Percentiles rank a stretch among this genome's conserved stretches.
Conservation (phyloP, 2,888 invertebrate species). For the Anticlea derivata region DNA sequence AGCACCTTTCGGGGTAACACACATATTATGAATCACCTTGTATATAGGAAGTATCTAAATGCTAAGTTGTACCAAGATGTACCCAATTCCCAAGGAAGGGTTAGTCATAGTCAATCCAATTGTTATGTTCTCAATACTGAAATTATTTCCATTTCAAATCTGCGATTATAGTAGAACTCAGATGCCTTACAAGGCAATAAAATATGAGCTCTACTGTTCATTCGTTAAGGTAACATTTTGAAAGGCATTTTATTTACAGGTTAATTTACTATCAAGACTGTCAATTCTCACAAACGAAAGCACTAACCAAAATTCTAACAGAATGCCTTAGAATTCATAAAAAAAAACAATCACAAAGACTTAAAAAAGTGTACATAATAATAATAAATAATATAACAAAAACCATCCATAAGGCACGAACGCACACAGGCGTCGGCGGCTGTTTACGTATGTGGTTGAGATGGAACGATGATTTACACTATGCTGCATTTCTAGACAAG, state of each 20-base stretch:
- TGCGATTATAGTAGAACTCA: too few species aligned
- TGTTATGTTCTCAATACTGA: too few species aligned
- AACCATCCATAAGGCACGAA: slow-evolving; percentile 38
- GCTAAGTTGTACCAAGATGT: too few species aligned
- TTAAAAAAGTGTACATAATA: slow-evolving; percentile 46
- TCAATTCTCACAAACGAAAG: slow-evolving; percentile 17
- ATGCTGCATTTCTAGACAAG: neutral
- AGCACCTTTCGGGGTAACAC: too few species aligned
- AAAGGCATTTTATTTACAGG: neutral
- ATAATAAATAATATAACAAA: slow-evolving; percentile 50
- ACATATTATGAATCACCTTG: too few species aligned
- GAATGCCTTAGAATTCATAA: slow-evolving; percentile 38
- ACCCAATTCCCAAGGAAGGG: too few species aligned
- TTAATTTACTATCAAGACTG: slow-evolving; percentile 21
- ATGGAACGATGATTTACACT: slow-evolving; percentile 17
- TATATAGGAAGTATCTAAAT: too few species aligned
- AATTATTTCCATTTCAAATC: too few species aligned
- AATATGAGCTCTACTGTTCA: too few species aligned
- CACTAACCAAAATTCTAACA: slow-evolving; percentile 23
- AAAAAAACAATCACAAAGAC: slow-evolving; percentile 48
- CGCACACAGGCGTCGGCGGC: slow-evolving; percentile 22
- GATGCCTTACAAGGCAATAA: too few species aligned
- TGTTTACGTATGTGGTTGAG: slow-evolving; percentile 32
- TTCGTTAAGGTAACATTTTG: too few species aligned
- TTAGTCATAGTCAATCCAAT: too few species aligned